Base-by-base conservation (phyloP, 2,113 vertebrate genomes). In the Lagopus leucura region DNA sequence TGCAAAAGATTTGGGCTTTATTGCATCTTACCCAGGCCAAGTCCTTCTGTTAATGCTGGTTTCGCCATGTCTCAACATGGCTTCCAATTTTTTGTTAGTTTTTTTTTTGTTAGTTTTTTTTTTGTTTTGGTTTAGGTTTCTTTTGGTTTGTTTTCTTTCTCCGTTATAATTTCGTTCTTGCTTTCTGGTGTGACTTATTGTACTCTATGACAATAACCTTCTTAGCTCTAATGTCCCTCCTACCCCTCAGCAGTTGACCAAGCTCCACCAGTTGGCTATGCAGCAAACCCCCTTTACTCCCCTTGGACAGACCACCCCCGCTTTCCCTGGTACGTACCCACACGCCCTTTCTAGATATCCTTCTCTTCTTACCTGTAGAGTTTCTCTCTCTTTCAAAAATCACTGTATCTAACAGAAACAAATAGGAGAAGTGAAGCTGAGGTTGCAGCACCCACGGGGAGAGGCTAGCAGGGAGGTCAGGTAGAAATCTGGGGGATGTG, bases 261-360 rank as follows among this genome's bases (percentile, higher is more conserved):
- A 99, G 99, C 99, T 99, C 98, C 99, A 99, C 99, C 99, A 99
- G 99, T 98, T 99, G 99, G 99, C 99, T 99, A 99, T 99, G 99
- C 99, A 99, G 99, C 99, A 99, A 99, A 99, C 99, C 98, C 99
- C 99, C 97, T 99, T 99, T 99, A 99, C 99, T 99, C 99, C 99
- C 98, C 99, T 99, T 92, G 99, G 99, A 99, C 99, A 99, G 99
- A 99, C 99, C 98, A 99, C 98, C 99, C 99, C 99, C 98, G 99
- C 99, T 99, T 99, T 99, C 99, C 99, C 99, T 98, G 99, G 99
- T 99, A 99, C 99, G 99, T 99, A 99, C 99, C 99, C 99, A 98
- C 94, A 98, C 30, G 82, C 98, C 99, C 98, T 98, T 98, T 96
- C 98, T 97, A 97, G 94, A 96, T 97, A 97, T 98, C 98, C 98